Percentiles rank a stretch among this genome's conserved stretches.
Evolutionary conservation across 2,888 invertebrate genomes (phyloP).

Genomic region (Lasioglossum villosulum): DNA sequence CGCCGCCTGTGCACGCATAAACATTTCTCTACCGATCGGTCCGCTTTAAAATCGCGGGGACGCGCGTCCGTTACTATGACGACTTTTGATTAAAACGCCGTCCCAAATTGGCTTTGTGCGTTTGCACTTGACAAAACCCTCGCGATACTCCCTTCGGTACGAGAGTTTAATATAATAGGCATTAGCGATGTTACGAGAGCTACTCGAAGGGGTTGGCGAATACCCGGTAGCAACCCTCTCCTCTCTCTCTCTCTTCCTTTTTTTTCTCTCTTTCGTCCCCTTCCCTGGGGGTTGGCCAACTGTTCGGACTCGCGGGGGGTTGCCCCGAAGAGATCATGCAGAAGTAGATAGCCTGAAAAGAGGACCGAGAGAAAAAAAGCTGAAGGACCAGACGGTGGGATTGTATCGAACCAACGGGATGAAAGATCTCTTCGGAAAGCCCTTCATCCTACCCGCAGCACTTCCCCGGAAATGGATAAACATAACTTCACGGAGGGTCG

Average conservation of each 20-base stretch:
- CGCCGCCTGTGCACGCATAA: neutral
- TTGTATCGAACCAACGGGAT: slow-evolving; percentile 5
- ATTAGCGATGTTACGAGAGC: slow-evolving; percentile 70
- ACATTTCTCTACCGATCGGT: slow-evolving; percentile 35
- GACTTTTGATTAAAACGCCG: slow-evolving; percentile 72
- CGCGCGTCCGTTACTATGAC: slow-evolving; percentile 65
- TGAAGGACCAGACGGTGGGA: slow-evolving; percentile 8
- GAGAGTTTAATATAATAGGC: slow-evolving; percentile 70
- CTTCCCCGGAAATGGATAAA: slow-evolving; percentile 6
- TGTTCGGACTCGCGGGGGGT: slow-evolving; percentile 59
- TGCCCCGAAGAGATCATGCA: slow-evolving; percentile 29
- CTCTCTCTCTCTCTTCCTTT: neutral
- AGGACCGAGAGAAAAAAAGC: neutral
- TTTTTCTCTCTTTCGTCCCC: neutral
- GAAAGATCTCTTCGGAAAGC: neutral
- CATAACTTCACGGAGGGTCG: neutral
- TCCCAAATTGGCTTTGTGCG: slow-evolving; percentile 72
- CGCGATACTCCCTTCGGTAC: slow-evolving; percentile 49
- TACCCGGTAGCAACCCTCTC: slow-evolving; percentile 42
- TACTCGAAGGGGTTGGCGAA: slow-evolving; percentile 65
- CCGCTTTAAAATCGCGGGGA: slow-evolving; percentile 39
- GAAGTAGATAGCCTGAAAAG: slow-evolving; percentile 18
- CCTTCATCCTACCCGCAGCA: slow-evolving; percentile 6
- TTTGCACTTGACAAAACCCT: slow-evolving; percentile 70
- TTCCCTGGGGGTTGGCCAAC: slow-evolving; percentile 59